Conservation (phyloP, 2,113 vertebrate genomes). For the Cygnus buccinator region DNA sequence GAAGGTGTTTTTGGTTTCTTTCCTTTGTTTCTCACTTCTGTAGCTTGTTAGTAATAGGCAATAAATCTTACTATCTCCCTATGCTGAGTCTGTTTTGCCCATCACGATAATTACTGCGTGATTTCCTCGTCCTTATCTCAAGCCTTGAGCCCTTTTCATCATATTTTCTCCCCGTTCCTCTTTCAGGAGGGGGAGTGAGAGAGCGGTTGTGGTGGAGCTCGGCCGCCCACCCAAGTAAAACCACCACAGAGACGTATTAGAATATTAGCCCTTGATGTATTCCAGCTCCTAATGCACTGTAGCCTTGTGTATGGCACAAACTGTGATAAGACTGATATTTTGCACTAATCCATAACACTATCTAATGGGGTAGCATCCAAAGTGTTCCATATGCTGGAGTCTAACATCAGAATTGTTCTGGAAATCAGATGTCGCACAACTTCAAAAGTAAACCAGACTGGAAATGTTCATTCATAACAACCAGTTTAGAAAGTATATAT, state of each 20-base stretch:
- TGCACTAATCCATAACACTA: neutral
- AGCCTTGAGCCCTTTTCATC: too few species aligned
- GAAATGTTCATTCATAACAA: neutral
- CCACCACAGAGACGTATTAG: neutral
- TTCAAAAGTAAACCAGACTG: neutral
- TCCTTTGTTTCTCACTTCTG: too few species aligned
- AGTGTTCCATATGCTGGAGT: neutral
- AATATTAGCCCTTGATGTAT: neutral
- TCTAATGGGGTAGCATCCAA: neutral
- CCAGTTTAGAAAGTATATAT: neutral
- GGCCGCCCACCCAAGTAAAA: too few species aligned
- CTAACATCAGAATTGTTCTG: neutral
- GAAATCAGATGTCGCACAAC: neutral
- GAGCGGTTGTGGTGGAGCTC: too few species aligned
- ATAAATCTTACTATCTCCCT: too few species aligned
- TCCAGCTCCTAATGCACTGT: neutral
- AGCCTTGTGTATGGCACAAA: neutral
- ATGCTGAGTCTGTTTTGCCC: too few species aligned
- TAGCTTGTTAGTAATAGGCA: too few species aligned
- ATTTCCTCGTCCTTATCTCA: too few species aligned
- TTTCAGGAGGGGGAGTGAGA: too few species aligned
- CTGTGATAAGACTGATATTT: constrained; percentile 5
- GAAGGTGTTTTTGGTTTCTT: too few species aligned
- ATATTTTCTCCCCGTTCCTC: too few species aligned
- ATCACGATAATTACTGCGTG: too few species aligned